A percentile compares a stretch with the other conserved stretches of the same genome.
Conservation (phyloP, 1,140 invertebrate genomes). For the Drosophila arizonae region DNA sequence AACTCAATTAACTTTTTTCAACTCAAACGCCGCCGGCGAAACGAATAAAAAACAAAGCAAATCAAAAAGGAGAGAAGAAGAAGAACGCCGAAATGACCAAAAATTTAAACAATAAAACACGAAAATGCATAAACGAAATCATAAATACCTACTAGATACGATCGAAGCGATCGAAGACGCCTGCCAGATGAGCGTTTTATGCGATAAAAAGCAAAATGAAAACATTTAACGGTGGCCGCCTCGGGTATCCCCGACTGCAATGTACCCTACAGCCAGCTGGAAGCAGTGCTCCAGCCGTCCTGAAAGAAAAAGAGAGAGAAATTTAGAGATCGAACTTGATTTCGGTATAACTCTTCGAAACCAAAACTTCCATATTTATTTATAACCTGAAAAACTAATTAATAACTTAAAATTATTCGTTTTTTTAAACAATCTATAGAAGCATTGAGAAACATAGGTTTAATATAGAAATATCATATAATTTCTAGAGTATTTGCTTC, state of each 20-base stretch:
- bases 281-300: no score
- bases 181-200: conserved; percentile 56
- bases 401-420: no score
- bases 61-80: conserved; percentile 7
- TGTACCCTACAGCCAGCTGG: background rate
- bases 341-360: no score
- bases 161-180: conserved; percentile 11
- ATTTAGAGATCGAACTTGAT: no score
- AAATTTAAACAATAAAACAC: conserved; percentile 74
- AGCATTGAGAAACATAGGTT: no score
- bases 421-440: no score
- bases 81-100: conserved; percentile 50
- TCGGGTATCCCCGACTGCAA: background rate
- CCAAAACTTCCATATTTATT: no score
- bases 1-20: conserved; percentile 78
- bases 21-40: conserved; percentile 57
- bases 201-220: conserved; percentile 33
- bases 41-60: conserved; percentile 32
- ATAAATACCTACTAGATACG: conserved; percentile 72
- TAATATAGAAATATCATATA: no score
- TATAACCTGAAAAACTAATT: no score
- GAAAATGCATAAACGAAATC: conserved; percentile 77
- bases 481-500: no score
- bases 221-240: background rate
- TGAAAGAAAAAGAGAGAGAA: no score